Conservation (phyloP, 2,797 vertebrate species). For the Hydrophis major region DNA sequence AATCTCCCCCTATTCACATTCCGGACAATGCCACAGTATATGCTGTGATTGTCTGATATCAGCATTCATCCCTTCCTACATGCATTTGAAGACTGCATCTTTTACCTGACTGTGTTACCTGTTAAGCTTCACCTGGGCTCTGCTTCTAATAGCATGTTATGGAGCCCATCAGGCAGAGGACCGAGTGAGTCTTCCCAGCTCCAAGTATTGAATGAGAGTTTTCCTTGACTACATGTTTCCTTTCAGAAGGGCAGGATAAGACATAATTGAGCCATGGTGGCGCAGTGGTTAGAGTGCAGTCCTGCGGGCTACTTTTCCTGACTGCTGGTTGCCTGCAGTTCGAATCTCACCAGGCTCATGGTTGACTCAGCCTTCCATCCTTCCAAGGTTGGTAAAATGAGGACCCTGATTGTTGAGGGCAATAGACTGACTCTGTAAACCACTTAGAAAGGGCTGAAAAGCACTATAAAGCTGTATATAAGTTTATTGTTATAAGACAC, state of each 20-base stretch:
- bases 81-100: neutral
- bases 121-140: neutral
- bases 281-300: too few relatives aligned
- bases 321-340: too few relatives aligned
- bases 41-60: conserved; percentile 1
- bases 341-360: too few relatives aligned
- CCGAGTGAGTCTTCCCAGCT: neutral
- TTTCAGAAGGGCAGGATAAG: neutral
- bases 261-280: neutral
- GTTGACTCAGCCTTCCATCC: too few relatives aligned
- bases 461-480: too few relatives aligned
- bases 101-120: neutral
- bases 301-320: too few relatives aligned
- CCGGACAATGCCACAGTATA: neutral
- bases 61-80: neutral
- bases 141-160: neutral
- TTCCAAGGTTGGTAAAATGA: too few relatives aligned
- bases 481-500: neutral
- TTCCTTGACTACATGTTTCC: neutral
- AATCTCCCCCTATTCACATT: neutral
- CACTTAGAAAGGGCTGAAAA: too few relatives aligned
- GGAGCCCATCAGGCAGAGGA: neutral
- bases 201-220: neutral
- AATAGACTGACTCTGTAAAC: too few relatives aligned
- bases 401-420: too few relatives aligned